Evolutionary conservation across 2,113 vertebrate genomes (phyloP), one percentile per base, ranked within the genome.

Genomic region (Carassius gibelio): DNA sequence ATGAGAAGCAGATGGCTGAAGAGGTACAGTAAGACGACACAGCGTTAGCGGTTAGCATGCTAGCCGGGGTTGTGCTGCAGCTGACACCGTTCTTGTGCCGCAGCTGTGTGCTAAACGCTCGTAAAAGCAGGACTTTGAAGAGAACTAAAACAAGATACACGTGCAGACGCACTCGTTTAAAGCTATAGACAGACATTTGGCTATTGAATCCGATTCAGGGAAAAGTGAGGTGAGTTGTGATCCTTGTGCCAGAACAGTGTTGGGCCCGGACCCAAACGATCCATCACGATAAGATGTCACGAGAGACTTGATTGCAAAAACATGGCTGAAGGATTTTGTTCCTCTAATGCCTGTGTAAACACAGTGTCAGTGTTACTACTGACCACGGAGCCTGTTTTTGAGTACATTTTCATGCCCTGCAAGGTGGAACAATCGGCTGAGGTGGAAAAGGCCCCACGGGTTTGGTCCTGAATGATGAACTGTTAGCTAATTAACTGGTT

Each of bases 1-100:
- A 87, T 85, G 83, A 89, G 79, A 81, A 85, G 87, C 89, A 88
- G 87, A 87, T 87, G 89, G 75, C 81, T 83, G 66, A 52, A 62
- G 75, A 79, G 48, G 78, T 55, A 68, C 62, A 75, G 78, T 86
- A 75, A 82, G 84, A 82, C 57, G 66, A 86, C 79, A 36, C 26
- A 26, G 34, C 8, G 15, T 59, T 86, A 82, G 78, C 42, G 61
- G 42, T 64, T 82, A 82, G 69, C 55, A 71, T 61, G 30, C 84
- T 68, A 84, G 77, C 38, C 30, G 14, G 42, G 57, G 75, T 80
- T 52, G 50, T 17, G 42, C 62, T 72, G 50, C 79, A 81, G 62
- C 45, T 52, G 59, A 80, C 59, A 62, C 19, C 34, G n/a, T 80
- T 57, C 77, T 80, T 80, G 59, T 17, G 77, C 23, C 79, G 15